Evolutionary conservation across 2,888 invertebrate species (phyloP).

Genomic region (Epinotia nisella): DNA sequence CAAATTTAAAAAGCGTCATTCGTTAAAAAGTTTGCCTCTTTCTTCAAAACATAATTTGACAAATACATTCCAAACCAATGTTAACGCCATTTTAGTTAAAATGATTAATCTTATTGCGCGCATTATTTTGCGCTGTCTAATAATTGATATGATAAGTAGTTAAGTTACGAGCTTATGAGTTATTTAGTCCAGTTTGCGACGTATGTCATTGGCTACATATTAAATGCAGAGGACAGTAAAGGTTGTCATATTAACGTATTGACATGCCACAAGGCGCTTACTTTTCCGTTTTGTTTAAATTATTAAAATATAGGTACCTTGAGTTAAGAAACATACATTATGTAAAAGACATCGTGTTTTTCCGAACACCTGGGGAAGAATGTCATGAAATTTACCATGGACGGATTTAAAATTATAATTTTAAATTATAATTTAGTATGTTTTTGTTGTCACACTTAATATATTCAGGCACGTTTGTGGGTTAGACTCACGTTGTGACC

Average conservation of each 20-base stretch:
- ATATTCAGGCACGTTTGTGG: slow-evolving; percentile 27
- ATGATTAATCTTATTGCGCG: no score
- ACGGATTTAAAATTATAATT: slow-evolving; percentile 39
- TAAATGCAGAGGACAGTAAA: background rate
- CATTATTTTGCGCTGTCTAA: background rate
- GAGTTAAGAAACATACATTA: background rate
- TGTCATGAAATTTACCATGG: slow-evolving; percentile 39
- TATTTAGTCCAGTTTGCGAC: background rate
- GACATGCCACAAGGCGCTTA: background rate
- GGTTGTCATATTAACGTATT: background rate
- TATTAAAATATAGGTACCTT: slow-evolving; percentile 1
- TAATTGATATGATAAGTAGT: background rate
- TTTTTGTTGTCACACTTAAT: slow-evolving; percentile 17
- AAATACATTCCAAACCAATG: no score
- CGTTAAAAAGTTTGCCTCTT: no score
- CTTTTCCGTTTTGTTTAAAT: slow-evolving; percentile 8
- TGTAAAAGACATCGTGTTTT: slow-evolving; percentile 19
- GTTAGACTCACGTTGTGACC: slow-evolving; percentile 27
- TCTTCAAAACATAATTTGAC: no score
- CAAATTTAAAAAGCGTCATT: no score
- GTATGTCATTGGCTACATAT: slow-evolving; percentile 5
- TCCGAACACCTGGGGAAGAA: slow-evolving; percentile 1
- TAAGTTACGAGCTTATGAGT: background rate
- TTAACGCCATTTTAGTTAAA: no score
- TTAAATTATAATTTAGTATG: slow-evolving; percentile 37